Percentiles rank a stretch among this genome's conserved stretches.
Evolutionary conservation across 2,113 vertebrate genomes (phyloP).

Genomic region (Mobula hypostoma): DNA sequence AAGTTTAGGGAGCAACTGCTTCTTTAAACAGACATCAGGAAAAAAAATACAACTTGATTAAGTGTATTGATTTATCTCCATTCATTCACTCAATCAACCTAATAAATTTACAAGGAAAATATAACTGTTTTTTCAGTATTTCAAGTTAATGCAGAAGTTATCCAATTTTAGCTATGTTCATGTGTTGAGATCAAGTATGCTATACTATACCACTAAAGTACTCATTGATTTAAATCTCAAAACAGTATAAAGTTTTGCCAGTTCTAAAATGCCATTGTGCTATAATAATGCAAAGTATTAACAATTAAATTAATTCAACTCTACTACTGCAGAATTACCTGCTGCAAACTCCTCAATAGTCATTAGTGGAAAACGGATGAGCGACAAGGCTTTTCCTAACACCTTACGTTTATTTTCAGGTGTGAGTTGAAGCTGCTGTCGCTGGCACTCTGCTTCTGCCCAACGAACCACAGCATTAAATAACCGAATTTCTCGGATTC

Average conservation of each 20-base stretch:
- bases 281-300: background rate
- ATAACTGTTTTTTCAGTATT: background rate
- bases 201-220: background rate
- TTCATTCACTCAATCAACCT: background rate
- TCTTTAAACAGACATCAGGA: background rate
- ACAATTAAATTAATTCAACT: background rate
- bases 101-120: background rate
- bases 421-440: slow-evolving; percentile 84
- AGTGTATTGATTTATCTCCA: too few species aligned
- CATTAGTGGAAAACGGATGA: slow-evolving; percentile 96
- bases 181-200: too few species aligned
- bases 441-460: slow-evolving; percentile 84
- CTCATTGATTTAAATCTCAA: background rate
- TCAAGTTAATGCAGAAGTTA: background rate
- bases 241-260: background rate
- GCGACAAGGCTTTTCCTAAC: slow-evolving; percentile 81
- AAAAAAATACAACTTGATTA: background rate
- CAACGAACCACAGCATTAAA: slow-evolving; percentile 87
- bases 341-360: slow-evolving; percentile 97
- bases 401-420: slow-evolving; percentile 87
- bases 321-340: slow-evolving; percentile 56
- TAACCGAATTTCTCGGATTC: slow-evolving; percentile 85
- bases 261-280: background rate
- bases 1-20: background rate
- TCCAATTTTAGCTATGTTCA: background rate